phyloP scores from a whole-genome alignment of 23 tunicate species.

The Oikopleura dioica region DNA sequence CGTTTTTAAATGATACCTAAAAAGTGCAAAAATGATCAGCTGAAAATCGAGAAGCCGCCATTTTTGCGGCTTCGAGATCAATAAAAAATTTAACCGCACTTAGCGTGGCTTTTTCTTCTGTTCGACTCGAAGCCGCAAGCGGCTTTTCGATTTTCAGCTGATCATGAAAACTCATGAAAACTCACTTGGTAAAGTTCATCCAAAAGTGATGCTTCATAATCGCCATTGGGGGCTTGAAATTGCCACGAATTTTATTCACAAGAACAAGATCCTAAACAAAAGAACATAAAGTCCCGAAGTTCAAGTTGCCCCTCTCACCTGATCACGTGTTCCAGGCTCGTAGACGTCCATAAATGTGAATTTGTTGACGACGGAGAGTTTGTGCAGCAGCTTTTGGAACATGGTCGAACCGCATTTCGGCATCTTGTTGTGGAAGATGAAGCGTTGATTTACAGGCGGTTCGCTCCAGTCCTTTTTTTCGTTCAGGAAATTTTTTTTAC shows the following conservation, averaged over 20 bases:
- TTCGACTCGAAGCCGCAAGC: too few relatives aligned
- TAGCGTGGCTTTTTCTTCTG: too few relatives aligned
- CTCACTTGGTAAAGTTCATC: neutral
- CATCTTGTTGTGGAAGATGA: neutral
- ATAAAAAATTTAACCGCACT: too few relatives aligned
- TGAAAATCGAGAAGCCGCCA: too few relatives aligned
- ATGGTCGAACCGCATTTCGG: neutral
- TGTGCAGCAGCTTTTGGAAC: neutral
- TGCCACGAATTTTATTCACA: neutral
- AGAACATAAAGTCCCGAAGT: neutral
- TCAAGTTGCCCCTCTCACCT: neutral
- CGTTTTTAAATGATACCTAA: neutral
- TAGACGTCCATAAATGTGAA: neutral
- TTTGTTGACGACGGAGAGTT: neutral
- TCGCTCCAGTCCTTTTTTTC: slow-evolving; percentile 1
- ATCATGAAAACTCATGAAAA: too few relatives aligned
- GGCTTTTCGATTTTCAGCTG: too few relatives aligned
- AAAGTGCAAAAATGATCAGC: too few relatives aligned
- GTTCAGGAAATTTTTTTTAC: too few relatives aligned
- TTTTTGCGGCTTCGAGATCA: too few relatives aligned
- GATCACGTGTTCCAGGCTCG: neutral
- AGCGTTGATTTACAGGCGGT: neutral
- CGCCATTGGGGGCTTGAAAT: neutral
- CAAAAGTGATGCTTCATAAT: neutral
- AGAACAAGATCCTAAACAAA: neutral